Base-by-base conservation (phyloP, 53 echinoderm and acorn worm species). In the Holothuria leucospilota region DNA sequence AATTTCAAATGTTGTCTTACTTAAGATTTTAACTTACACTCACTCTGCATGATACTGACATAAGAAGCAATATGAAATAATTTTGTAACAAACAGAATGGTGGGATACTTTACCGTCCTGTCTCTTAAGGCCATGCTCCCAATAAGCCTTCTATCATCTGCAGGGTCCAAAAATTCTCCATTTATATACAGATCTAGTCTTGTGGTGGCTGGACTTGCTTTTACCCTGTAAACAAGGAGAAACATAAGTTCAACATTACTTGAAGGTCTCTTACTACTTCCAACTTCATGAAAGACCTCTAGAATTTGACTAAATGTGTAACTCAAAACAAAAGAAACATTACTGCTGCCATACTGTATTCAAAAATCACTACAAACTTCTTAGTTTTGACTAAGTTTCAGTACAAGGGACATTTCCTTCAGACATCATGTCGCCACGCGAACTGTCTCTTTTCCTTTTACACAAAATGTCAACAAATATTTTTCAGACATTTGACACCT, bases 101-200 rank as follows among this genome's bases (percentile, higher is more conserved):
- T 46, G 46, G 11, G 11, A 46, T 46, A 46, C 0, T 91, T 98
- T 78, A 98, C 98, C 24, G 98, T 98, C 88, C 95, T 91, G 77
- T 98, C 98, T 86, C 98, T 91, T 2, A 98, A 90, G 51, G 97
- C 93, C 59, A 95, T 90, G 58, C 93, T 91, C 67, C 95, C 97
- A 20, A 96, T 95, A 39, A 96, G 86, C 63, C 95, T 92, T 63
- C 95, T 87, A 85, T 98, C 98, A 51, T 98, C 98, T 0, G 92
- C 71, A 30, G 95, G 98, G 68, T 98, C 98, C 29, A 98, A 77
- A 6, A 98, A 87, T 82, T 98, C 98, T 13, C 93, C 95, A 62
- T 97, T 97, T 34, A 95, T 89, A 71, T 94, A 96, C 63, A 96
- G 88, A 59, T 95, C 97, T 71, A 97, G 74, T 73, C 93, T 86